Base-by-base conservation (phyloP, 2,888 invertebrate genomes). In the Tiliacea aurago region DNA sequence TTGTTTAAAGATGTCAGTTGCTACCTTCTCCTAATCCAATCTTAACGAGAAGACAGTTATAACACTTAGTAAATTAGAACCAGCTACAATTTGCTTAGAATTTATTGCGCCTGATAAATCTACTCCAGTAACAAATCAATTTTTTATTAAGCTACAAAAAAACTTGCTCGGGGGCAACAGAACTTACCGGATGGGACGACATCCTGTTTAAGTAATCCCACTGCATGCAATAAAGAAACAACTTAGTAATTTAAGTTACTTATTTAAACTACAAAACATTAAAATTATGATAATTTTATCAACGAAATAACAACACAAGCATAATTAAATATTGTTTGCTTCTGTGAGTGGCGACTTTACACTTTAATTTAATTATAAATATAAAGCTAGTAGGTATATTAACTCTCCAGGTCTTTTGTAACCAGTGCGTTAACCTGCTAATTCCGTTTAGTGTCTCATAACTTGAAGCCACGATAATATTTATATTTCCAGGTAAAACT, bases 401-500 rank as follows among this genome's bases (percentile, higher is more conserved):
- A 37, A 4, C 6, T 37, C 11, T 41, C 6, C 10, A 28, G 65
- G 70, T 62, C 11, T 70, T 74, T 78, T 70, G 45, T 78, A 76
- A 80, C 66, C 70, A 76, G 84, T 78, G 70, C 86, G 63, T 81
- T 89, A 83, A 89, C 86, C 87, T 84, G 73, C 62, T 41, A 43
- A 74, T 74, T 65, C 62, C 73, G 6, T 47, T 77, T 77, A 77
- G 71, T 51, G 63, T 49, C 20, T 62, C 61, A 79, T 65, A 76
- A 63, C 51, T 45, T 72, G 66, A 73, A 76, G 23, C 70, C 64
- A 70, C 74, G 55, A 72, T 75, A 62, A 68, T 72, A 47, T 87
- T 77, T 73, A 67, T 85, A 73, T 85, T 95, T 94, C 72, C 88
- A 97, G 97, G 95, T 97, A 45, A 95, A 94, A 89, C 86, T 96